Base-by-base conservation (phyloP, 2,797 vertebrate species). In the Taenioides sp. region DNA sequence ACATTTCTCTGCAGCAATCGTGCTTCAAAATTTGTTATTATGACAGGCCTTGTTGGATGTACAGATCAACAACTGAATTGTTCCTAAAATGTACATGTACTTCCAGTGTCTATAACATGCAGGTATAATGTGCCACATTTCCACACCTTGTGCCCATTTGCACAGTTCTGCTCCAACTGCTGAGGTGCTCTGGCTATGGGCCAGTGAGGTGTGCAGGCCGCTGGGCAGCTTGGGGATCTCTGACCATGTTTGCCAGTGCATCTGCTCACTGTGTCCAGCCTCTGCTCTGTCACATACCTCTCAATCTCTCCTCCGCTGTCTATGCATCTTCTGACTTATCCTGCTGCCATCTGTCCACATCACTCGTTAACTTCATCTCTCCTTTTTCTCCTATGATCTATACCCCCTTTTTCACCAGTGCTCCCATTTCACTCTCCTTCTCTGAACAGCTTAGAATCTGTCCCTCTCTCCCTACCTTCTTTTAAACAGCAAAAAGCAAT, bases 401-500 rank as follows among this genome's bases (percentile, higher is more conserved):
- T 80, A 77, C 75, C 67, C 74, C 65, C 82, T 81, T 80, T 78
- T 82, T 78, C 69, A 68, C 60, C 71, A 5, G 18, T 34, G 6
- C n/a, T 22, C 34, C 34, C 50, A 55, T 57, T 74, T 73, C 65
- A 64, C 71, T 77, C 75, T 52, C 66, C 72, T 80, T 73, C 80
- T 79, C 83, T 80, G 65, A 82, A 85, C 79, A 87, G 90, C 91
- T 90, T 87, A 82, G 85, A 80, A 75, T 84, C 86, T 86, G 86
- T 87, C 79, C 55, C 72, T 84, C 81, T 77, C 75, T 86, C 78
- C 76, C 86, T 71, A 78, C 81, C 80, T 86, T 75, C 80, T 89
- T 93, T 92, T 89, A 86, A 90, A 92, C 84, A 84, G 88, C 87
- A 90, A 93, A 93, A 93, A 92, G 91, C 91, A 93, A 93, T 93